A percentile compares a stretch with the other conserved stretches of the same genome.
Evolutionary conservation across 2,113 vertebrate genomes (phyloP).

Genomic region (Struthio camelus): DNA sequence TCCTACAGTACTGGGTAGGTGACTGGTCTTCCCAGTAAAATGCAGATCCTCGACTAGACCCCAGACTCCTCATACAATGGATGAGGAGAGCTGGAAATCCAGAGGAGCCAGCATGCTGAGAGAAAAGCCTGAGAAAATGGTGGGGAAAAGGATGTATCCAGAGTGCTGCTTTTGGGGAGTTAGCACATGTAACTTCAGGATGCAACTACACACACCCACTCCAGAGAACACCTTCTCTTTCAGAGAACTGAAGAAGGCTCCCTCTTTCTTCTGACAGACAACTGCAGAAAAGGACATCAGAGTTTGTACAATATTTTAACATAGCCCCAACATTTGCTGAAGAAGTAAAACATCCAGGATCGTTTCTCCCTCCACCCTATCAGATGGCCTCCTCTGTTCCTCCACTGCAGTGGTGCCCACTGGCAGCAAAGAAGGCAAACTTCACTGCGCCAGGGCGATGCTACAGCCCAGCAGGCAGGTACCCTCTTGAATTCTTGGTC

Average conservation of each 20-base stretch:
- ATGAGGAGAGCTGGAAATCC: not conserved
- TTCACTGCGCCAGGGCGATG: not conserved
- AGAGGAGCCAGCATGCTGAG: rapidly evolving
- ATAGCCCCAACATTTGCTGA: not conserved
- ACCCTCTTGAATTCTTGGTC: not conserved
- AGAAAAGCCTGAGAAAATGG: not conserved
- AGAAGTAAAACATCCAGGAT: not conserved
- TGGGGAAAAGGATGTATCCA: not conserved
- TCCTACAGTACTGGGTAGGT: not conserved
- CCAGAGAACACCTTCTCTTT: not conserved
- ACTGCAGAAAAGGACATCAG: not conserved
- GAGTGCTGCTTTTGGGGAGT: not conserved
- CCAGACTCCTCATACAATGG: not conserved
- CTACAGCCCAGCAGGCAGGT: not conserved
- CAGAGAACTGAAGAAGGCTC: not conserved
- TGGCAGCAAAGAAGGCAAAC: not conserved
- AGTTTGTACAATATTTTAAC: not conserved
- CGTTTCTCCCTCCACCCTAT: not conserved
- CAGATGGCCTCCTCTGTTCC: not conserved
- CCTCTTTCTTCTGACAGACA: not conserved
- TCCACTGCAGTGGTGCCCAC: not conserved
- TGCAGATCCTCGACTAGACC: not conserved
- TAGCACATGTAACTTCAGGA: not conserved
- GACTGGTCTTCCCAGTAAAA: not conserved
- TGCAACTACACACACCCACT: not conserved